These are phyloP conservation scores for Dasysyrphus tricinctus DNA, from an alignment of 2,888 invertebrate species.

Conservation along the genomic window DNA sequence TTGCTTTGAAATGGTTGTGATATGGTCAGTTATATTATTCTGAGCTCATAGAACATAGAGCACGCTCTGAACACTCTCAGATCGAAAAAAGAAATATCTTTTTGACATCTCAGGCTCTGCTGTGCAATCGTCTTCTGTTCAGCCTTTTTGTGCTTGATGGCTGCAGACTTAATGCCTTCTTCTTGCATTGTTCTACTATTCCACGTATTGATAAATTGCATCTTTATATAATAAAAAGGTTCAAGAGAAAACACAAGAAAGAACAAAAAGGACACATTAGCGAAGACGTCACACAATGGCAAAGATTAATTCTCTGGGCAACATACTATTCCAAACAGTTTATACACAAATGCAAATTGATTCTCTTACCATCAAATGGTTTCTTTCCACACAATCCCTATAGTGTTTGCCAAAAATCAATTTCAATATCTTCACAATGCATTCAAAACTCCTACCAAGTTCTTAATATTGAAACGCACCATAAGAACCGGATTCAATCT, in stretches of 20 bases:
- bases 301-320: slow-evolving; percentile 6
- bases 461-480: slow-evolving; percentile 9
- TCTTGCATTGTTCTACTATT: no score
- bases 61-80: no score
- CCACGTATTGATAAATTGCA: no score
- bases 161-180: no score
- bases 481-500: slow-evolving; percentile 15
- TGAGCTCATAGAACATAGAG: no score
- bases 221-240: not conserved
- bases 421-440: slow-evolving; percentile 22
- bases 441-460: not conserved
- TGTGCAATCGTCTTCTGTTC: no score
- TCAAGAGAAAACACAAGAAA: not conserved
- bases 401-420: slow-evolving; percentile 25
- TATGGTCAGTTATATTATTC: no score
- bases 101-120: no score
- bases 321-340: not conserved
- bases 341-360: slow-evolving; percentile 11
- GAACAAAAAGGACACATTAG: not conserved
- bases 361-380: slow-evolving; percentile 4
- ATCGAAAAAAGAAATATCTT: no score
- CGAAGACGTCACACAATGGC: not conserved
- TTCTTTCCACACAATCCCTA: not conserved
- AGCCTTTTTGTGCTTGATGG: no score
- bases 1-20: no score